Evolutionary conservation across 2,888 invertebrate species (phyloP).

Genomic region (Mamestra brassicae): DNA sequence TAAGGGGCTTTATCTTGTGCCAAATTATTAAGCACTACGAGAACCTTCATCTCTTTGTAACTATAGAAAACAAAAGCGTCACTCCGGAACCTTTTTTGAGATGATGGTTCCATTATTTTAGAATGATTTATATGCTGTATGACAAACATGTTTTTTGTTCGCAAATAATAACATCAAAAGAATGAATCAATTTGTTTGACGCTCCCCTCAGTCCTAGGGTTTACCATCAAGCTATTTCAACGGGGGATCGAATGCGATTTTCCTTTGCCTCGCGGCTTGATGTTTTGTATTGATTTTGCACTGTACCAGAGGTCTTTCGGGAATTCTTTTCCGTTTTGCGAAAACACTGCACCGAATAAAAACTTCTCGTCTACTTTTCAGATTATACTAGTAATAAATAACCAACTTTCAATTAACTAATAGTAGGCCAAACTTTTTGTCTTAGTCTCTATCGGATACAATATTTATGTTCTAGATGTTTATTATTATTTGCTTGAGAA

Average conservation of each 20-base stretch:
- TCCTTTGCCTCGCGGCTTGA: constrained; percentile 60
- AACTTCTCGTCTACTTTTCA: constrained; percentile 1
- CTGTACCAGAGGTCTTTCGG: constrained; percentile 33
- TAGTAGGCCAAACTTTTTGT: not conserved
- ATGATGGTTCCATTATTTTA: constrained; percentile 43
- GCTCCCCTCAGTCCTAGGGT: constrained; percentile 51
- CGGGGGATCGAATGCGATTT: constrained; percentile 62
- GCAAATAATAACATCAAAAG: constrained; percentile 50
- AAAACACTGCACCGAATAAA: constrained; percentile 31
- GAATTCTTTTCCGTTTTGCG: constrained; percentile 34
- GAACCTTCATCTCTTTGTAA: constrained; percentile 6
- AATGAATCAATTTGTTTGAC: constrained; percentile 50
- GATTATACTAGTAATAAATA: not conserved
- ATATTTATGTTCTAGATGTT: constrained; percentile 31
- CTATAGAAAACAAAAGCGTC: not conserved
- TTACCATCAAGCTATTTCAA: constrained; percentile 59
- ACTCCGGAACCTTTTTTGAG: constrained; percentile 1
- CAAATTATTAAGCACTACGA: constrained; percentile 17
- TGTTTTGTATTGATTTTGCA: constrained; percentile 65
- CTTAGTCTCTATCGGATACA: not conserved
- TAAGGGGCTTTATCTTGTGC: constrained; percentile 1
- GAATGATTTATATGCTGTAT: constrained; percentile 33
- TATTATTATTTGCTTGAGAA: constrained; percentile 34
- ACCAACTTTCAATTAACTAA: constrained; percentile 6
- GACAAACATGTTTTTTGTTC: constrained; percentile 42